Evolutionary conservation across 1,140 invertebrate species (phyloP).

Genomic region (Drosophila nasuta): DNA sequence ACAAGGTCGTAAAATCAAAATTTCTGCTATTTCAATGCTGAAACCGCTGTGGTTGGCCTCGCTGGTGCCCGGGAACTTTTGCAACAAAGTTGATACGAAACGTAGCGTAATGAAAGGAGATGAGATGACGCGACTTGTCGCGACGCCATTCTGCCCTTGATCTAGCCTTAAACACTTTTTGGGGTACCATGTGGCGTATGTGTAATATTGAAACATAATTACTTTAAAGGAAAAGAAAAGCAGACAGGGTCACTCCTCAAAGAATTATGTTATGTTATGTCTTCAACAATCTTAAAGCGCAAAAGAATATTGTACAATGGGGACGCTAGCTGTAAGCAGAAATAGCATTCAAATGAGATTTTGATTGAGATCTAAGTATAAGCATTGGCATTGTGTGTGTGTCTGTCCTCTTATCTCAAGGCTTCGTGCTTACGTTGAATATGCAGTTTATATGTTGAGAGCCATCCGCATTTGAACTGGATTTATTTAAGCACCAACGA

Average conservation of each 20-base stretch:
- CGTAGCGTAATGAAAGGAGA: constrained; percentile 10
- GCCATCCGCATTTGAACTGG: constrained; percentile 37
- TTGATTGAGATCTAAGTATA: constrained; percentile 19
- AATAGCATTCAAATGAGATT: constrained; percentile 8
- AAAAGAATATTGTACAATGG: neutral
- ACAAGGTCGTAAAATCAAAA: constrained; percentile 84
- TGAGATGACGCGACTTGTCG: constrained; percentile 14
- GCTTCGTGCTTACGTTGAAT: constrained; percentile 4
- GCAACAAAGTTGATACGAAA: constrained; percentile 38
- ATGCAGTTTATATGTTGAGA: constrained; percentile 16
- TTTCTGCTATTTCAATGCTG: constrained; percentile 77
- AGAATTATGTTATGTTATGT: neutral
- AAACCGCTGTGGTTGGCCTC: constrained; percentile 62
- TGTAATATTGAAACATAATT: constrained; percentile 70
- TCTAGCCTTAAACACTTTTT: constrained; percentile 46
- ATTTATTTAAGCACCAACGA: constrained; percentile 44
- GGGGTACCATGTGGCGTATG: constrained; percentile 64
- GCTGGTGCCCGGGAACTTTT: constrained; percentile 28
- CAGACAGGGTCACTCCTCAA: constrained; percentile 6
- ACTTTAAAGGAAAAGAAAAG: constrained; percentile 56
- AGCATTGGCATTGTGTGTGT: constrained; percentile 1
- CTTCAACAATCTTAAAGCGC: neutral
- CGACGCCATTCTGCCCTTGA: constrained; percentile 8
- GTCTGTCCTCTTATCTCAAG: constrained; percentile 11
- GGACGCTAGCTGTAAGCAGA: constrained; percentile 2